Base-by-base conservation (phyloP, 2,797 vertebrate species). In the Pempheris klunzingeri region DNA sequence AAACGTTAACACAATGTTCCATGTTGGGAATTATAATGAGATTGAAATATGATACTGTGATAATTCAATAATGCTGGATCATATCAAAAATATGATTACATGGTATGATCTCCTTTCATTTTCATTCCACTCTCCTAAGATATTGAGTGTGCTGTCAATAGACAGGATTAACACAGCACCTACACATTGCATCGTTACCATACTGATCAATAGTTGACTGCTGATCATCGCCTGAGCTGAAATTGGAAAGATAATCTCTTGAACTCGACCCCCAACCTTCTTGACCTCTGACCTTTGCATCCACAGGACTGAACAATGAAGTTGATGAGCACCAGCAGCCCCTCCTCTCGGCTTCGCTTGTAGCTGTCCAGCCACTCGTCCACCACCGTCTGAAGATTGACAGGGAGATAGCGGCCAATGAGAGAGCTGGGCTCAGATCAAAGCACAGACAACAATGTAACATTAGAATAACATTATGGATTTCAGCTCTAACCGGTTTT, bases 361-460 rank as follows among this genome's bases (percentile, higher is more conserved):
- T 98, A 99, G 90, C 83, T 89, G 59, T 97, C 97, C 82, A 99
- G 88, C 97, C 97, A 99, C 50, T 98, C 97, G 2, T 97, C 97
- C 52, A 97, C 95, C 87, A 99, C 85, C 0, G 95, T 87, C 97
- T 98, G 66, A 1, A n/a, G 63, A 87, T 64, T 38, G 79, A 90
- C 69, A 88, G 24, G 17, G 61, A 90, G 75, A 88, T 7, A 82
- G 53, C 43, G 87, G 71, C 67, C 70, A 90, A 86, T 90, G 46
- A 92, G 61, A 78, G 61, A 0, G 2, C 50, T 26, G 26, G 55
- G 26, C 28, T 83, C 38, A 68, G 55, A 80, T 86, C 57, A 82
- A 66, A 69, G 59, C 60, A 50, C 34, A 43, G n/a, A 63, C 30
- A 72, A 77, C 41, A 67, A 74, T 17, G 41, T 15, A 61, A 38